Conservation (phyloP, 2,113 vertebrate genomes). For the Turnix velox region DNA sequence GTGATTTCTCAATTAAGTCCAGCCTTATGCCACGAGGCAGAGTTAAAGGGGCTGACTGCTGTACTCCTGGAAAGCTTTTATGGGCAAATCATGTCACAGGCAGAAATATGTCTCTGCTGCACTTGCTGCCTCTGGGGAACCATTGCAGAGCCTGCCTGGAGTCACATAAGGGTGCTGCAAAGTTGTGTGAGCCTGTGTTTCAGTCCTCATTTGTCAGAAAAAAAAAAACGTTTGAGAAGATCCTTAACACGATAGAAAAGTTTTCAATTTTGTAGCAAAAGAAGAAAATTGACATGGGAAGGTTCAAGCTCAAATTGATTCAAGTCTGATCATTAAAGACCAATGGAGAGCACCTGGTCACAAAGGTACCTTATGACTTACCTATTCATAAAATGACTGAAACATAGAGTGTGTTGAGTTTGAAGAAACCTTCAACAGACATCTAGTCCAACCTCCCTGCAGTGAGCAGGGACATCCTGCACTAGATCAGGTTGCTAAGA, state of each 20-base stretch:
- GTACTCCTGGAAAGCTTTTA: neutral
- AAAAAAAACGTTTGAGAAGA: neutral
- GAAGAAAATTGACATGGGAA: neutral
- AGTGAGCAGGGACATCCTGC: too few relatives aligned
- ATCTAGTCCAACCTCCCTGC: too few relatives aligned
- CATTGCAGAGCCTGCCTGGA: neutral
- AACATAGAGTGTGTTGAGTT: too few relatives aligned
- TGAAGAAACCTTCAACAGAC: too few relatives aligned
- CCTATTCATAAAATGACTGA: too few relatives aligned
- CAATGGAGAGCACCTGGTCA: neutral
- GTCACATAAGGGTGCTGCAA: neutral
- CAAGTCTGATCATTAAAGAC: neutral
- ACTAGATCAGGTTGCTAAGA: too few relatives aligned
- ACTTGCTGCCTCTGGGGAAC: neutral
- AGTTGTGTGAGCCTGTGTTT: neutral
- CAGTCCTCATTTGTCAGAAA: neutral
- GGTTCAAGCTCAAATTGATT: neutral
- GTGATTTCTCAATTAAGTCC: neutral
- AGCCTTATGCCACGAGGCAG: neutral
- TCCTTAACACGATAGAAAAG: neutral
- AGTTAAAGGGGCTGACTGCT: neutral
- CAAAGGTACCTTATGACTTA: too few relatives aligned
- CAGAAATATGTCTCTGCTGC: neutral
- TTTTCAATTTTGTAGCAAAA: neutral
- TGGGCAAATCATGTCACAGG: neutral